Percentiles rank a stretch among this genome's conserved stretches.
These are phyloP conservation scores for Parnassius apollo DNA, from an alignment of 2,888 invertebrate species.

Conservation along the genomic window DNA sequence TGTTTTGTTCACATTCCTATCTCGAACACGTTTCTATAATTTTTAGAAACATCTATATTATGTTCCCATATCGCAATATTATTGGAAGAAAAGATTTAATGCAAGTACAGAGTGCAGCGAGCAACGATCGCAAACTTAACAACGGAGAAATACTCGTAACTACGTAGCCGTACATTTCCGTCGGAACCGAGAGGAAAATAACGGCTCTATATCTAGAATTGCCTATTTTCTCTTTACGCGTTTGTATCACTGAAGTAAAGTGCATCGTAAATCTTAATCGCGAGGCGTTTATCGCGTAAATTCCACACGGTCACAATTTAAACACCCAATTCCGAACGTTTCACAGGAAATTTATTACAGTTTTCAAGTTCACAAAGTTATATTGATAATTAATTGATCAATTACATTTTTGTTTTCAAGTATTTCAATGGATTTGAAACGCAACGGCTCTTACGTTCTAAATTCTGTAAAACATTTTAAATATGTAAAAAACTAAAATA, in stretches of 20 bases:
- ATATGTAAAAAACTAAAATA: too few relatives aligned
- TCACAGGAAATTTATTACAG: conserved; percentile 11
- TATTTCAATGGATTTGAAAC: too few relatives aligned
- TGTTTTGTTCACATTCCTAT: too few relatives aligned
- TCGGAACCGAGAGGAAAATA: conserved; percentile 28
- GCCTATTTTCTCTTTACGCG: conserved; percentile 37
- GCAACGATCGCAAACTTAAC: too few relatives aligned
- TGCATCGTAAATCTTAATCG: conserved; percentile 58
- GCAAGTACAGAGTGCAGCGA: too few relatives aligned
- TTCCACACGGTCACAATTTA: conserved; percentile 19
- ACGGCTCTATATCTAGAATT: conserved; percentile 43
- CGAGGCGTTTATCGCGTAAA: conserved; percentile 23
- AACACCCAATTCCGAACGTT: conserved; percentile 20
- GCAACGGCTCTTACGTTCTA: too few relatives aligned
- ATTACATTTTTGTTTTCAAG: background rate
- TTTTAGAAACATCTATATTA: too few relatives aligned
- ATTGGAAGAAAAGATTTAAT: too few relatives aligned
- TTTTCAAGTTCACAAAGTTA: conserved; percentile 10
- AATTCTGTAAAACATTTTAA: too few relatives aligned
- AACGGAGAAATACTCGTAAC: background rate
- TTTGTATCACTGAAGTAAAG: conserved; percentile 51
- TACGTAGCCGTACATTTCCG: conserved; percentile 7
- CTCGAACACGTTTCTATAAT: too few relatives aligned
- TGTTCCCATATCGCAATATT: too few relatives aligned
- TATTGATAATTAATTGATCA: conserved; percentile 7